Evolutionary conservation across 1,140 invertebrate genomes (phyloP), one percentile per base, ranked within the genome.

Genomic region (Bombus pascuorum): DNA sequence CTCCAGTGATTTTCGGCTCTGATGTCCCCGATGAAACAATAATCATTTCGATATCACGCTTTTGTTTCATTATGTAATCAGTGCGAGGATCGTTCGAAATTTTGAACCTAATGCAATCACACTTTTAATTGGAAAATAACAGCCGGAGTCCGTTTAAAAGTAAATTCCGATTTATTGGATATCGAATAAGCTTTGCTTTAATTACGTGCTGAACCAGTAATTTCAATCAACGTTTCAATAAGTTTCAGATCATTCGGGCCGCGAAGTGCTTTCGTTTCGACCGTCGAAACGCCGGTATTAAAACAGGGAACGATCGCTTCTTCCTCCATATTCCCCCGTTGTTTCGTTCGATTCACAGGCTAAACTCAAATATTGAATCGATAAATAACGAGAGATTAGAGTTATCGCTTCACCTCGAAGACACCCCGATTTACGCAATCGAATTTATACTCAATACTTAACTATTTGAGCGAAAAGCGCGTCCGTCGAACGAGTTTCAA

Each of bases 171-270:
- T 83, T 77, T 83, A 83, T 83, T 57, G 44, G 73, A 77, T 75
- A 83, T 77, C 28, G 73, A 68, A 83, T 68, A 65, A 42, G 81
- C 73, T 57, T 77, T 57, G 73, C 34, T 77, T 77, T 77, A 83
- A 83, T 77, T 83, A 77, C 81, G 72, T 37, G 59, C 32, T 39
- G 81, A 39, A 68, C 72, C 53, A 68, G 73, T 77, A 77, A 83
- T 83, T 77, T 83, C 73, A 68, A 83, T 76, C 73, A 68, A 12
- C 73, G 59, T 83, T 83, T 76, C 80, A 70, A 74, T 82, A 83
- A 75, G 53, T 83, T 83, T 66, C 81, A 42, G n/a, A 73, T 65
- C 62, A 75, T 75, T 82, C 62, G 81, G 32, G 66, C 81, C 34
- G 59, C 57, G 25, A 83, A 65, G 32, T 22, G 72, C 81, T 66